phyloP scores from a whole-genome alignment of 2,797 vertebrate genomes.

The Chanos chanos region DNA sequence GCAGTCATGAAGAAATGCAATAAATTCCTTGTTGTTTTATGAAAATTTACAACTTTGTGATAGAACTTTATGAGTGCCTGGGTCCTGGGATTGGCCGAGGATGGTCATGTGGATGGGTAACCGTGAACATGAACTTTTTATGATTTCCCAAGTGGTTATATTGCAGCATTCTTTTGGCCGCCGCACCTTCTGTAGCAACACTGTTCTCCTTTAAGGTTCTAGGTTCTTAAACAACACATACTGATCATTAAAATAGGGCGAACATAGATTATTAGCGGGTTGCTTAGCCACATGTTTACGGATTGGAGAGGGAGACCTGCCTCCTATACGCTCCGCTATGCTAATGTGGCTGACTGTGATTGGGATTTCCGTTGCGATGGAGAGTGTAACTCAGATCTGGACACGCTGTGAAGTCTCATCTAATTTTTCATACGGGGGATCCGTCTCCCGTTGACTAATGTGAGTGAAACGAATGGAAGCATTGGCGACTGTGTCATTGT shows the following conservation, averaged over 20 bases:
- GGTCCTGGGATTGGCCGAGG: conserved; percentile 96
- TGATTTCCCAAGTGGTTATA: conserved; percentile 99
- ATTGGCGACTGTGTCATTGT: conserved; percentile 25
- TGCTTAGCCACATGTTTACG: conserved; percentile 51
- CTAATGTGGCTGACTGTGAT: conserved; percentile 60
- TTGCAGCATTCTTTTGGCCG: conserved; percentile 95
- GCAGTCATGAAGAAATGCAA: conserved; percentile 96
- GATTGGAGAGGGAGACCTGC: conserved; percentile 46
- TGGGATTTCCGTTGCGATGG: conserved; percentile 71
- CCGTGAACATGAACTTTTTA: conserved; percentile 99
- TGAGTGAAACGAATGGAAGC: conserved; percentile 28
- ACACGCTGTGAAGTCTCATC: conserved; percentile 59
- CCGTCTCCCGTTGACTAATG: conserved; percentile 36
- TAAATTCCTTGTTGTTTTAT: conserved; percentile 99
- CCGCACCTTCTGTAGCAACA: conserved; percentile 86
- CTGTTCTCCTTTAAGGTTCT: conserved; percentile 65
- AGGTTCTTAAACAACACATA: conserved; percentile 20
- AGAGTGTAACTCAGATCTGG: conserved; percentile 62
- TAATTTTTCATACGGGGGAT: conserved; percentile 71
- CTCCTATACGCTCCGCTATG: conserved; percentile 52
- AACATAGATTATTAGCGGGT: conserved; percentile 3
- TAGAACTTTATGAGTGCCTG: conserved; percentile 99
- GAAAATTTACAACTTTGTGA: conserved; percentile 99
- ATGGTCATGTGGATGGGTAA: conserved; percentile 99
- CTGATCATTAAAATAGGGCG: not conserved